Evolutionary conservation across 2,888 invertebrate genomes (phyloP).

Genomic region (Hypomecis punctinalis): DNA sequence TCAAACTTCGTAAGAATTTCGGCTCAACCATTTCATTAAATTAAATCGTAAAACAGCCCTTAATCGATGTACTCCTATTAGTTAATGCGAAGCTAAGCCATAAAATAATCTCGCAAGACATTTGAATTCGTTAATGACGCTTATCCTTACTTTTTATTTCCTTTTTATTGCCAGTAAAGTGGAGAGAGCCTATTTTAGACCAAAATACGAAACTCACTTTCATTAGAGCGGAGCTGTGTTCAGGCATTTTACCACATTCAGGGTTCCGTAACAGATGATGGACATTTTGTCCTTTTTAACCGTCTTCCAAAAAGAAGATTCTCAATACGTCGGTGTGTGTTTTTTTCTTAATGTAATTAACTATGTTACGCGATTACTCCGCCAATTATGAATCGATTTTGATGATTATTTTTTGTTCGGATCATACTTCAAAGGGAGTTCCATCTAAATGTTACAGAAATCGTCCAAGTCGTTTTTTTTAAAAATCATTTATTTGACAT

Average conservation of each 20-base stretch:
- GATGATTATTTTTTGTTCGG: no score
- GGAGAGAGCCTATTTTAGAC: slow-evolving; percentile 32
- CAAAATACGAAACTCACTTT: slow-evolving; percentile 17
- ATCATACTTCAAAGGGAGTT: no score
- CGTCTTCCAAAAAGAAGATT: no score
- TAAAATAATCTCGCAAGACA: slow-evolving; percentile 39
- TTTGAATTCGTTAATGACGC: slow-evolving; percentile 42
- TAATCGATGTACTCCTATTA: slow-evolving; percentile 32
- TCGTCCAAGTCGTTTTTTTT: no score
- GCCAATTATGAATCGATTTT: no score
- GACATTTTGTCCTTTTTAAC: neutral
- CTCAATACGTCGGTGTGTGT: no score
- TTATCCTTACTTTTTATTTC: slow-evolving; percentile 41
- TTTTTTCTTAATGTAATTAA: no score
- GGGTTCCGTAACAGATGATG: neutral
- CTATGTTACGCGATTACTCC: no score
- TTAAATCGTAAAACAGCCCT: slow-evolving; percentile 31
- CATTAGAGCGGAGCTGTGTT: slow-evolving; percentile 10
- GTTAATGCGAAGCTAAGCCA: slow-evolving; percentile 35
- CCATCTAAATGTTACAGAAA: no score
- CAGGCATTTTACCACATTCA: slow-evolving; percentile 7
- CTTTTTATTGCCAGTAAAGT: slow-evolving; percentile 42
- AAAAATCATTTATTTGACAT: no score
- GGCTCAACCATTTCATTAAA: slow-evolving; percentile 23
- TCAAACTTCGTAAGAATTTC: neutral